These are phyloP conservation scores for Ameiurus melas DNA, from an alignment of 2,113 vertebrate genomes.

Conservation along the genomic window DNA sequence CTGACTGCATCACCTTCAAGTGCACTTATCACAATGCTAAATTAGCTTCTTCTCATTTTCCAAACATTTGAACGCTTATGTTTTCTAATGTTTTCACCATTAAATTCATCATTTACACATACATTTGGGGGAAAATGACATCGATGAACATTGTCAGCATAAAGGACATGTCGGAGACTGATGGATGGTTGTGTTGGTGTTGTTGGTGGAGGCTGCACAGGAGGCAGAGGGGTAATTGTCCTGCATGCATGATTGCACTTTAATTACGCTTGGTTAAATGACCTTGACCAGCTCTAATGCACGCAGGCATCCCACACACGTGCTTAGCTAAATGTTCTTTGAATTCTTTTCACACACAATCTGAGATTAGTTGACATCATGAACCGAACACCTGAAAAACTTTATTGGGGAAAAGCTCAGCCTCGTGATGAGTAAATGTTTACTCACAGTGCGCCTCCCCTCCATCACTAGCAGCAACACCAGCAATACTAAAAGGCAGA, in stretches of 20 bases:
- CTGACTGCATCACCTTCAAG: constrained; percentile 15
- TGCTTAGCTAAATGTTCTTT: not conserved
- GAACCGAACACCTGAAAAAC: not conserved
- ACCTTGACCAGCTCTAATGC: constrained; percentile 20
- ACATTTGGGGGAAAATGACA: not conserved
- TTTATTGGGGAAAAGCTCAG: not conserved
- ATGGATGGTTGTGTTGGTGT: not conserved
- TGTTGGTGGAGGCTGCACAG: not conserved
- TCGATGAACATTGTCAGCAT: not conserved
- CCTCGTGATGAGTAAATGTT: not conserved
- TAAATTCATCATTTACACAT: not conserved
- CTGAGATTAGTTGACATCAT: not conserved
- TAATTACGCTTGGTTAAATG: constrained; percentile 41
- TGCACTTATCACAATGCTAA: not conserved
- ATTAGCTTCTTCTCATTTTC: not conserved
- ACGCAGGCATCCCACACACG: not conserved
- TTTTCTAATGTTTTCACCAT: not conserved
- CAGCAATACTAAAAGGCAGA: not conserved
- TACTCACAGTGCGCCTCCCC: constrained; percentile 1
- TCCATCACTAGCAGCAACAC: not conserved
- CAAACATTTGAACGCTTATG: not conserved
- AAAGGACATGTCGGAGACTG: not conserved
- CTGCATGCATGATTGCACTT: constrained; percentile 39
- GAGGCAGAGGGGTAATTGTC: constrained; percentile 33
- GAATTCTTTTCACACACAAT: not conserved